Percentiles rank a stretch among this genome's conserved stretches.
phyloP scores from a whole-genome alignment of 2,797 vertebrate species.

The Masticophis lateralis region DNA sequence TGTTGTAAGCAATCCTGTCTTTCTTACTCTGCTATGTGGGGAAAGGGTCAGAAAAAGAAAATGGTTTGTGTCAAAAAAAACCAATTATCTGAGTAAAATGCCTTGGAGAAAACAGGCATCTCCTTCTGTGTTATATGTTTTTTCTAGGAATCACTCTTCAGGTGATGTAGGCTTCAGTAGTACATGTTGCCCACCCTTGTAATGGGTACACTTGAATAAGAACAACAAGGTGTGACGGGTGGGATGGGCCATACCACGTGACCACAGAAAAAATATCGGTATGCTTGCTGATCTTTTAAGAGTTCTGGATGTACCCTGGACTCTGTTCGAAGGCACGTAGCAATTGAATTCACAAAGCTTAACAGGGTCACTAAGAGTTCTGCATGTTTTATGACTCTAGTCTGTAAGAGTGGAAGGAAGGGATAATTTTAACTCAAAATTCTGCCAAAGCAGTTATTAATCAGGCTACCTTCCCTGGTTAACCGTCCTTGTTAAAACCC shows the following conservation, averaged over 20 bases:
- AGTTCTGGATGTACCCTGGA: background rate
- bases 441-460: background rate
- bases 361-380: background rate
- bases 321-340: rapidly evolving
- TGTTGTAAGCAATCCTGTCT: background rate
- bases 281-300: background rate
- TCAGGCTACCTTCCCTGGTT: background rate
- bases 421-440: background rate
- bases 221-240: background rate
- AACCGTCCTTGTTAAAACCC: background rate
- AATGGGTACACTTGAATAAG: background rate
- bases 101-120: background rate
- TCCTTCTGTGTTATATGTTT: background rate
- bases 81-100: background rate
- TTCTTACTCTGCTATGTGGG: background rate
- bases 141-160: background rate
- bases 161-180: background rate
- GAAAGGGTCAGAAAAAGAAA: background rate
- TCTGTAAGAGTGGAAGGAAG: background rate
- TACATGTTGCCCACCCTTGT: background rate
- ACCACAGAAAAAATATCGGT: background rate
- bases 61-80: background rate
- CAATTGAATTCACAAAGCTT: background rate
- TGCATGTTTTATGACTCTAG: background rate
- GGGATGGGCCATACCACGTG: too few species aligned